Conservation (phyloP, 2,797 vertebrate genomes). For the Limnodromus scolopaceus region DNA sequence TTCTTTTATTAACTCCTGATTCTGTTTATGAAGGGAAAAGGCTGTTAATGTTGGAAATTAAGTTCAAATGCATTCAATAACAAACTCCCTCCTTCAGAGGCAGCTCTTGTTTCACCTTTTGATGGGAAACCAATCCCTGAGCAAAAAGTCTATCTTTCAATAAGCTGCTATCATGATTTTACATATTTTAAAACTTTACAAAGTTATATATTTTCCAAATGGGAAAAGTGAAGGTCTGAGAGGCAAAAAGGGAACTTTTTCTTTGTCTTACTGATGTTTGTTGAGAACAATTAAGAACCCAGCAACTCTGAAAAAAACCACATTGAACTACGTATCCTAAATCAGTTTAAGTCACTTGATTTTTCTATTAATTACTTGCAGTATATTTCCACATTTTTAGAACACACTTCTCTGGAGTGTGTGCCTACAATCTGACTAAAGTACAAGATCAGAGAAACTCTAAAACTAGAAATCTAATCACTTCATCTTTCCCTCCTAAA, state of each 20-base stretch:
- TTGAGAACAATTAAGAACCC: neutral
- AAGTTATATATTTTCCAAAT: neutral
- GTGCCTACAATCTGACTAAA: neutral
- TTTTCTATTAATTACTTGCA: neutral
- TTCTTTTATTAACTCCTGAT: neutral
- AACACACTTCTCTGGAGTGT: neutral
- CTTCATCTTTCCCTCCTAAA: neutral
- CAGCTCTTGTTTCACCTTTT: slow-evolving; percentile 20
- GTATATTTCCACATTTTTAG: neutral
- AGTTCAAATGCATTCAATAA: neutral
- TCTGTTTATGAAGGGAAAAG: slow-evolving; percentile 23
- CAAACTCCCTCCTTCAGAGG: neutral
- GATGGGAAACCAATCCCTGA: neutral
- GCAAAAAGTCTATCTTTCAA: neutral
- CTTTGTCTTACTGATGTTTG: neutral
- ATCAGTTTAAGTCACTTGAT: neutral
- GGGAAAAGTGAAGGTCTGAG: neutral
- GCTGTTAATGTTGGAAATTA: slow-evolving; percentile 35
- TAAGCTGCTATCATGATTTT: neutral
- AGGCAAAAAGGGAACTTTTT: neutral
- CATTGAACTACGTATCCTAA: neutral
- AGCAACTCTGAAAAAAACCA: neutral
- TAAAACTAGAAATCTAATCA: neutral
- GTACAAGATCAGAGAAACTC: neutral
- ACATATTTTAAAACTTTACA: neutral